Evolutionary conservation across 2,113 vertebrate genomes (phyloP).

Genomic region (Salminus brasiliensis): DNA sequence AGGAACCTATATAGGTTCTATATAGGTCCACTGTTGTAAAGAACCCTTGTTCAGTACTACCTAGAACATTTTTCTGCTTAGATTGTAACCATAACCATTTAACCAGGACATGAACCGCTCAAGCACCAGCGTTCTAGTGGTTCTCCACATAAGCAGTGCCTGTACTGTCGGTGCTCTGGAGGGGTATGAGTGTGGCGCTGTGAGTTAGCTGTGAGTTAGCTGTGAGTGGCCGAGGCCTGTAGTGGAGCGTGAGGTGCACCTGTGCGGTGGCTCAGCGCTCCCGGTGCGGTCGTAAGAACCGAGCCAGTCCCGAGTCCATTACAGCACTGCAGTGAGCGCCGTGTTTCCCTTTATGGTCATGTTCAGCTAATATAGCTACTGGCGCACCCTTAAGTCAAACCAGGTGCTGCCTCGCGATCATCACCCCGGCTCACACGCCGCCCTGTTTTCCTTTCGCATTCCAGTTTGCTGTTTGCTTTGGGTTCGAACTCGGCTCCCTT

Average conservation of each 20-base stretch:
- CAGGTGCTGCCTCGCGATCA: neutral
- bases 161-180: too few species aligned
- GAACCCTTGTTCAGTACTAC: too few species aligned
- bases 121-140: too few species aligned
- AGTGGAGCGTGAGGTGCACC: neutral
- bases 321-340: neutral
- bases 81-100: too few species aligned
- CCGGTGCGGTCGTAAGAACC: neutral
- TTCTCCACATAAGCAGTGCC: too few species aligned
- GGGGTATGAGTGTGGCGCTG: too few species aligned
- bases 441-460: constrained; percentile 70
- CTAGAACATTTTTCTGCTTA: too few species aligned
- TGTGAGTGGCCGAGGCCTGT: neutral
- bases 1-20: too few species aligned
- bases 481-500: constrained; percentile 53
- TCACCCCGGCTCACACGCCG: neutral
- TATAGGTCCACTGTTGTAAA: too few species aligned
- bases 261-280: neutral
- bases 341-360: neutral
- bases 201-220: neutral
- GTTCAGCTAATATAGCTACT: neutral
- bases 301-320: neutral
- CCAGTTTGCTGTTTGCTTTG: constrained; percentile 55
- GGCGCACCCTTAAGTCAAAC: neutral
- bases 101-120: too few species aligned